Evolutionary conservation across 1,140 invertebrate genomes (phyloP), one percentile per base, ranked within the genome.

Genomic region (Drosophila nigrodunni): DNA sequence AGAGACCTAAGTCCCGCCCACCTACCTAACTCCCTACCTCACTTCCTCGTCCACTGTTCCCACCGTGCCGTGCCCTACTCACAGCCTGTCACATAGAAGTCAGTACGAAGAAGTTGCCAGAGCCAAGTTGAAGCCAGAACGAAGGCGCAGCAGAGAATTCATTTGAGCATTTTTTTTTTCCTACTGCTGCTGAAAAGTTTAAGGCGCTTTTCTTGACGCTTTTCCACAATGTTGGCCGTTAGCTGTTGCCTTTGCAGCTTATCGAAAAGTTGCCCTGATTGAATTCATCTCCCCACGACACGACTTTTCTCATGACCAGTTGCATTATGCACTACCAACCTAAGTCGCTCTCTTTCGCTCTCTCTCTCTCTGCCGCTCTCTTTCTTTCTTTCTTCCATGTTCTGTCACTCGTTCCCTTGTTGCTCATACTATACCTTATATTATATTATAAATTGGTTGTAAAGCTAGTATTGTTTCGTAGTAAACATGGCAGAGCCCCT

Each of bases 251-350:
- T 83, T 88, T 69, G 83, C 83, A 88, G 83, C 83, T 88, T 88
- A 88, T 88, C 85, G 85, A 80, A 89, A 88, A 88, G 85, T 89
- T 88, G 75, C 77, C 68, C 79, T 86, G 82, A 86, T 86, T 86
- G 82, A 82, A 86, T 87, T 87, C 79, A 87, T 52, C 21, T 35
- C 9, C 11, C 35, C 34, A 13, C 41, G 25, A 11, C 66, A 34
- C 44, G 1, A 18, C 35, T 18, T 18, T n/a, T 7, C 57, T 46
- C 21, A n/a, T 37, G 34, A 43, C 57, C 71, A 65, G 82, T 72
- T 69, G 61, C 82, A 78, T 54, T 60, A 72, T 83, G 80, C 68
- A 82, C 39, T 7, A 43, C 46, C 50, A 25, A 30, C 25, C 9
- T 39, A 39, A 39, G 25, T 30, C 37, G 9, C 37, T 39, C 37